Base-by-base conservation (phyloP, 37 sponge, comb jelly and placozoan genomes). In the Sycon ciliatum region DNA sequence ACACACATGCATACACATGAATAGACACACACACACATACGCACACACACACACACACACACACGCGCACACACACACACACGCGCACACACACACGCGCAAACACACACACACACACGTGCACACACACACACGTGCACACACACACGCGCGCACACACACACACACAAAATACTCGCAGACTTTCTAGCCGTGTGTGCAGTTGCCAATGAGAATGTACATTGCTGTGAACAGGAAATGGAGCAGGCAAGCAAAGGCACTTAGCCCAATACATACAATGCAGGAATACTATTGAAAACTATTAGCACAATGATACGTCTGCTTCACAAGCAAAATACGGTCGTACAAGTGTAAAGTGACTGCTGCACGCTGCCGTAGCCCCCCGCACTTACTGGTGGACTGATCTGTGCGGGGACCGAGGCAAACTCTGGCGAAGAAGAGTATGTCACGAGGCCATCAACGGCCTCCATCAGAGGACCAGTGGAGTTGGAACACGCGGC, bases 371-470 rank as follows among this genome's bases (percentile, higher is more conserved):
- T n/a, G n/a, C n/a, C n/a, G n/a, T n/a, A n/a, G n/a, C n/a, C n/a
- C n/a, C n/a, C n/a, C n/a, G n/a, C n/a, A n/a, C n/a, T n/a, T n/a
- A n/a, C n/a, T n/a, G n/a, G n/a, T 0, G 83, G 80, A 33, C 90
- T 88, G 82, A 96, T 96, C 72, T 80, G 81, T 40, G 99, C 99
- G 20, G 89, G 87, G 1, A 80, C 86, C 18, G 85, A 81, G 23
- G 89, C 89, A 71, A 96, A 96, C 82, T 96, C 89, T n/a, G 93
- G 84, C 27, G 91, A 85, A 18, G 93, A 88, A 28, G 87, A 93
- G 76, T 89, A 96, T 13, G 83, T 84, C 18, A 83, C 76, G 74
- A 96, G 85, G 6, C 81, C 87, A 28, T 96, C 99, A 66, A 96
- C 93, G 2, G 99, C 89, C 36, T 88, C 90, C 57, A 88, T 63